A percentile compares a stretch with the other conserved stretches of the same genome.
Evolutionary conservation across 2,888 invertebrate genomes (phyloP).

Genomic region (Tubulanus polymorphus): DNA sequence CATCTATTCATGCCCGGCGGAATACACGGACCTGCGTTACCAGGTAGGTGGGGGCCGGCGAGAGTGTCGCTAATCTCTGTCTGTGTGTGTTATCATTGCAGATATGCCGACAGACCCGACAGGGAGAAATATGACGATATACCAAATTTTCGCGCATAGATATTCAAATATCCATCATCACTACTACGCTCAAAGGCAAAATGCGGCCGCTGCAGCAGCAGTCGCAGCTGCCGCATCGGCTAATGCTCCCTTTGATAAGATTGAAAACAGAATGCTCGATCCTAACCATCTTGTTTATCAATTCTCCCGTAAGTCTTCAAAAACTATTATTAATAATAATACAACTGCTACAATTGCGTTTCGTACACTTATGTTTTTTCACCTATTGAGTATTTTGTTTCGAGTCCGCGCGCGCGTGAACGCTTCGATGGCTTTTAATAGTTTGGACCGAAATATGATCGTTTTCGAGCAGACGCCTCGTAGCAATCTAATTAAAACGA

Average conservation of each 20-base stretch:
- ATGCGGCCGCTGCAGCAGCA: no score
- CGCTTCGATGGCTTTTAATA: background rate
- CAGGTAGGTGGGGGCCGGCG: slow-evolving; percentile 27
- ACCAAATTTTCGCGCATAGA: slow-evolving; percentile 44
- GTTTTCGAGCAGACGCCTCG: no score
- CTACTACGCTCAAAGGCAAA: slow-evolving; percentile 41
- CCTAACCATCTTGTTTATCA: slow-evolving; percentile 43
- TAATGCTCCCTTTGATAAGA: slow-evolving; percentile 27
- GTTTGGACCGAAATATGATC: no score
- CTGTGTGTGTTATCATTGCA: slow-evolving; percentile 20
- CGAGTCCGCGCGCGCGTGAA: slow-evolving; percentile 3
- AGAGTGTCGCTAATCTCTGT: slow-evolving; percentile 11
- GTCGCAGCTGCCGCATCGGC: slow-evolving; percentile 38
- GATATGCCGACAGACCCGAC: slow-evolving; percentile 28
- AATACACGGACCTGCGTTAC: slow-evolving; percentile 26
- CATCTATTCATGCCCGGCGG: slow-evolving; percentile 19
- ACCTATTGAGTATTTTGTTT: slow-evolving; percentile 1
- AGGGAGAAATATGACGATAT: slow-evolving; percentile 35
- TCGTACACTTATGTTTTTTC: background rate
- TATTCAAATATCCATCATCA: slow-evolving; percentile 37
- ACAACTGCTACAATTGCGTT: no score
- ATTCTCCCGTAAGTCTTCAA: slow-evolving; percentile 46
- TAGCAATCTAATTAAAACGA: no score
- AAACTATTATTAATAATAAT: no score
- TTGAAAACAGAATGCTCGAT: slow-evolving; percentile 33